Percentiles rank a stretch among this genome's conserved stretches.
Evolutionary conservation across 2,113 vertebrate genomes (phyloP).

Genomic region (Hippocampus mohnikei): DNA sequence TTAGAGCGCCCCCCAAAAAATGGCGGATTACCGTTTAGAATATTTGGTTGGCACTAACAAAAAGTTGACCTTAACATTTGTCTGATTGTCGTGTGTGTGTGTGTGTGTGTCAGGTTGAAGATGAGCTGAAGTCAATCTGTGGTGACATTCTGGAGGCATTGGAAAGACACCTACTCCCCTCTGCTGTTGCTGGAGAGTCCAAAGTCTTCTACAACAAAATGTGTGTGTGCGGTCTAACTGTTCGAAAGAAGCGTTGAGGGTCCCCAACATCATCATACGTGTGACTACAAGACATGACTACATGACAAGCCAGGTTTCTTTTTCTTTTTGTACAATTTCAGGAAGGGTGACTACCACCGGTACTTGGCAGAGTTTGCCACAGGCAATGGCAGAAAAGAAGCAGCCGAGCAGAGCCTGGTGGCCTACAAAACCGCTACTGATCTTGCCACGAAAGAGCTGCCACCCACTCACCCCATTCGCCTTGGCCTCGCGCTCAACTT

Average conservation of each 20-base stretch:
- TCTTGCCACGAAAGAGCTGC: constrained; percentile 94
- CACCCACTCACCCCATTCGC: constrained; percentile 95
- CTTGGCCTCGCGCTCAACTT: constrained; percentile 98
- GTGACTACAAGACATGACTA: too few species aligned
- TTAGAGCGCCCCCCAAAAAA: too few species aligned
- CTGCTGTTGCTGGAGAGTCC: constrained; percentile 93
- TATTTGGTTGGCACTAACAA: too few species aligned
- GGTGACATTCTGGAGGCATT: constrained; percentile 97
- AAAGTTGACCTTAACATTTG: background rate
- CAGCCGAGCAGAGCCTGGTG: constrained; percentile 97
- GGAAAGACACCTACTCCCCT: constrained; percentile 97
- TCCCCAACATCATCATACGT: too few species aligned
- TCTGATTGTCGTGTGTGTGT: background rate
- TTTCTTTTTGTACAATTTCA: constrained; percentile 47
- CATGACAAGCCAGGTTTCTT: background rate
- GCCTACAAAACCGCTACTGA: constrained; percentile 97
- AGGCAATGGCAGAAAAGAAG: constrained; percentile 96
- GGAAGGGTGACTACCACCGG: constrained; percentile 99
- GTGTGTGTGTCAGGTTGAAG: constrained; percentile 82
- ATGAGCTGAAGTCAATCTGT: constrained; percentile 94
- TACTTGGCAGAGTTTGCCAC: constrained; percentile 98
- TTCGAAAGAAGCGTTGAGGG: background rate
- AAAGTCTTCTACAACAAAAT: constrained; percentile 99
- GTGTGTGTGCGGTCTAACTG: constrained; percentile 32
- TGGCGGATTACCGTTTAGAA: too few species aligned